phyloP scores from a whole-genome alignment of 2,797 vertebrate genomes.

The Triplophysa yarkandensis region DNA sequence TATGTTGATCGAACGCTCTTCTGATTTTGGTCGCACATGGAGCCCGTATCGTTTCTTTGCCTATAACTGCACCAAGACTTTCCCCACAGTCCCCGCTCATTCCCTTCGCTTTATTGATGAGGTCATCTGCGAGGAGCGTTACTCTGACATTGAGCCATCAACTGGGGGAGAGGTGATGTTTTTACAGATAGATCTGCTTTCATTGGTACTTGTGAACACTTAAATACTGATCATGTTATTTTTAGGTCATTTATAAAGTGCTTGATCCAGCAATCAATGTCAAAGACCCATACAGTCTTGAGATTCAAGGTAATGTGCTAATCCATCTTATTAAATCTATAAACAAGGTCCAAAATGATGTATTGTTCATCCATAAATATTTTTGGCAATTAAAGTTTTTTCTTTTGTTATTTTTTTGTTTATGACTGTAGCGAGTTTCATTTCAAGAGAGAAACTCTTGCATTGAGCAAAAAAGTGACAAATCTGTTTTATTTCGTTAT shows the following conservation, averaged over 20 bases:
- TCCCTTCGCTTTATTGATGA: constrained; percentile 77
- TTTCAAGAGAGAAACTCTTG: no score
- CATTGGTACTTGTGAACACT: not conserved
- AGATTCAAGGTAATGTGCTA: constrained; percentile 79
- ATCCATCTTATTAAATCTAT: not conserved
- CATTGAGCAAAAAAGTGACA: no score
- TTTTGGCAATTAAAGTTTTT: no score
- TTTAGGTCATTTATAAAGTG: constrained; percentile 90
- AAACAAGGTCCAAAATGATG: not conserved
- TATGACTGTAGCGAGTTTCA: no score
- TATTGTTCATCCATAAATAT: no score
- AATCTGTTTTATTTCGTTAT: no score
- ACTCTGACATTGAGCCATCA: constrained; percentile 87
- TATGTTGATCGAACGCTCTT: constrained; percentile 84
- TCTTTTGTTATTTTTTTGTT: no score
- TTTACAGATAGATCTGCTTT: not conserved
- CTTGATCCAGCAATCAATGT: constrained; percentile 85
- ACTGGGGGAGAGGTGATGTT: constrained; percentile 80
- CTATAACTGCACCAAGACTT: constrained; percentile 84
- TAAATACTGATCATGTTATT: constrained; percentile 6
- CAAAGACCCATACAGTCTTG: constrained; percentile 83
- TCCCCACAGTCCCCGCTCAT: constrained; percentile 69
- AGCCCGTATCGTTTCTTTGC: constrained; percentile 85
- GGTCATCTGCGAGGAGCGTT: constrained; percentile 85
- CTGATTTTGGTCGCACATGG: constrained; percentile 82